Evolutionary conservation across 2,888 invertebrate genomes (phyloP).

Genomic region (Protonemura montana): DNA sequence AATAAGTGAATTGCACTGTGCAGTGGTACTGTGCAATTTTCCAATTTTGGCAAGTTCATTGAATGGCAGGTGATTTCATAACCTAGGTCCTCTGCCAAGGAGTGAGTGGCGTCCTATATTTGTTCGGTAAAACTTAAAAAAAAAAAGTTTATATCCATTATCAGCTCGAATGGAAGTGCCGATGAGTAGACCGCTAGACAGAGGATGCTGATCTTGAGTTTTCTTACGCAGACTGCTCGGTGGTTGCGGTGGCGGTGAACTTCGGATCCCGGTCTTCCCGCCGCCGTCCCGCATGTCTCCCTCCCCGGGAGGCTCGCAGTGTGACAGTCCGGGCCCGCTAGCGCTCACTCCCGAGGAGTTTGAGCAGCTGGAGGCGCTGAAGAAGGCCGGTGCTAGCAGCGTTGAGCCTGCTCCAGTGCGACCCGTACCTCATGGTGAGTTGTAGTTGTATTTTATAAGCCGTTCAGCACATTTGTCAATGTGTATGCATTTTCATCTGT

Average conservation of each 20-base stretch:
- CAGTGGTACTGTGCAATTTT: too few relatives aligned
- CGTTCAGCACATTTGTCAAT: too few relatives aligned
- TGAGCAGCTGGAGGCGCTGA: conserved; percentile 74
- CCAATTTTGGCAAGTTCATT: too few relatives aligned
- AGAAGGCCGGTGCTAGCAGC: conserved; percentile 60
- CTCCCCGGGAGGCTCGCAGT: conserved; percentile 68
- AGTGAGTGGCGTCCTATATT: too few relatives aligned
- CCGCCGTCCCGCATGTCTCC: conserved; percentile 54
- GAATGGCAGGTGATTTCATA: too few relatives aligned
- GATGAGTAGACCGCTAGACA: too few relatives aligned
- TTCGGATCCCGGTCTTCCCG: conserved; percentile 67
- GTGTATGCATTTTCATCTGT: too few relatives aligned
- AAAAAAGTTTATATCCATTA: too few relatives aligned
- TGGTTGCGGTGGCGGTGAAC: conserved; percentile 57
- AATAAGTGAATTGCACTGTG: too few relatives aligned
- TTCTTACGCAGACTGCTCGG: conserved; percentile 43
- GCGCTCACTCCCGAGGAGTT: conserved; percentile 81
- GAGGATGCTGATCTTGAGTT: neutral
- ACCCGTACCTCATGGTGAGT: conserved; percentile 71
- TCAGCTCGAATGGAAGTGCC: too few relatives aligned
- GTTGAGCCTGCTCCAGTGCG: conserved; percentile 77
- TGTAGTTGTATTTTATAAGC: neutral
- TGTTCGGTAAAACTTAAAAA: too few relatives aligned
- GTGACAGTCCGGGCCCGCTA: conserved; percentile 83
- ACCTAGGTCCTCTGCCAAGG: too few relatives aligned